These are phyloP conservation scores for Myiagra hebetior DNA, from an alignment of 2,113 vertebrate genomes.

Conservation along the genomic window DNA sequence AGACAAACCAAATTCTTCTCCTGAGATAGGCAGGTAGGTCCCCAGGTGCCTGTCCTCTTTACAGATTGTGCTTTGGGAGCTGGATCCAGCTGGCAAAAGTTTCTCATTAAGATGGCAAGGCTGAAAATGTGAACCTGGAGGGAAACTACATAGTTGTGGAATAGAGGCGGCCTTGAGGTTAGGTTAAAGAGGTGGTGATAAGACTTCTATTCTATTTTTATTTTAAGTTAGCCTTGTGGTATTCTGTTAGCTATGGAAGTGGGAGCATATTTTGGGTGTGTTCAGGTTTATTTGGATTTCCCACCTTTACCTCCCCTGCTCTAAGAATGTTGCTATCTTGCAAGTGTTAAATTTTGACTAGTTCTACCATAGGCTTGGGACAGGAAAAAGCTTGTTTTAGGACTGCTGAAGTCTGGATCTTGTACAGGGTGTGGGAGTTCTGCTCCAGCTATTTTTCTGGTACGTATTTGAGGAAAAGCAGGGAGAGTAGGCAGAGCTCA, in stretches of 20 bases:
- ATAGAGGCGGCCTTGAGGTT: background rate
- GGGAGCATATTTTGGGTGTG: background rate
- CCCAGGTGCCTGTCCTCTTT: constrained; percentile 51
- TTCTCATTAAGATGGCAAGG: constrained; percentile 18
- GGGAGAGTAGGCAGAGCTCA: constrained; percentile 23
- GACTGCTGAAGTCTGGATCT: background rate
- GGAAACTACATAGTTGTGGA: background rate
- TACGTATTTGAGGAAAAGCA: constrained; percentile 24
- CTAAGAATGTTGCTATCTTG: background rate
- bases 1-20: constrained; percentile 3
- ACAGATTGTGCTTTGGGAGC: constrained; percentile 5
- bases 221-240: background rate
- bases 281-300: background rate
- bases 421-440: constrained; percentile 27
- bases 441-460: constrained; percentile 22
- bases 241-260: background rate
- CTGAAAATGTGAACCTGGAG: constrained; percentile 20
- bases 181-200: background rate
- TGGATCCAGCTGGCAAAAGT: constrained; percentile 33
- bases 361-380: background rate
- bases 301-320: background rate
- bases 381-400: constrained; percentile 26
- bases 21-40: constrained; percentile 38
- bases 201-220: background rate
- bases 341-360: constrained; percentile 7